These are phyloP conservation scores for Forbesichthys agassizii DNA, from an alignment of 2,113 vertebrate genomes.

Conservation along the genomic window DNA sequence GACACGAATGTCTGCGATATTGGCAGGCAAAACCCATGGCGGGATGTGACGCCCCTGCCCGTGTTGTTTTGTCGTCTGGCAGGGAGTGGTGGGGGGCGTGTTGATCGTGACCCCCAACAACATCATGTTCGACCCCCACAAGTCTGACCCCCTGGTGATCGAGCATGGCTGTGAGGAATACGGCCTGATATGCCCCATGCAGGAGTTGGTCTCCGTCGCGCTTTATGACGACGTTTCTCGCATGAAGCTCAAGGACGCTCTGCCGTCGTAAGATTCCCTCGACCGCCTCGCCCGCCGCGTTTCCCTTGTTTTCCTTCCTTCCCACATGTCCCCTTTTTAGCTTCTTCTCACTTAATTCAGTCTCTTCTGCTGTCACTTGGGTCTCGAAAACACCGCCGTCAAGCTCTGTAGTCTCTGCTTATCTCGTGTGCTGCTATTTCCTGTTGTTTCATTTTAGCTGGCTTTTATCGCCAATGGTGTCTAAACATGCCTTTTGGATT, in stretches of 20 bases:
- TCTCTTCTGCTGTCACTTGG: not conserved
- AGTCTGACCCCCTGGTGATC: slow-evolving; percentile 96
- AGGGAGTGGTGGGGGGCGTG: slow-evolving; percentile 97
- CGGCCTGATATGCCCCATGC: slow-evolving; percentile 96
- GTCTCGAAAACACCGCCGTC: too few species aligned
- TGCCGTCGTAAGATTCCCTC: slow-evolving; percentile 89
- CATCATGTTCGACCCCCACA: slow-evolving; percentile 99
- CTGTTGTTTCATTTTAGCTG: not conserved
- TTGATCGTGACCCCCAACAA: slow-evolving; percentile 99
- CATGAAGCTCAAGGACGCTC: slow-evolving; percentile 96
- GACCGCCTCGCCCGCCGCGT: fast-evolving
- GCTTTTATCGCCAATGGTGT: not conserved
- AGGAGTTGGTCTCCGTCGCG: slow-evolving; percentile 93
- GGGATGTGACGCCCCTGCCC: not conserved
- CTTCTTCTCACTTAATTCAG: not conserved
- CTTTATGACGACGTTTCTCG: slow-evolving; percentile 96
- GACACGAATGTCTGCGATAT: not conserved
- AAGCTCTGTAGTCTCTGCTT: not conserved
- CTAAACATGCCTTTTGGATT: not conserved
- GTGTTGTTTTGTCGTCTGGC: slow-evolving; percentile 1
- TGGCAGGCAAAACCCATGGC: not conserved
- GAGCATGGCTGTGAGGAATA: slow-evolving; percentile 98
- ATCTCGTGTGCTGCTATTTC: not conserved
- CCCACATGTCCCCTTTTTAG: not conserved
- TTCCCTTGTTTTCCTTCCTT: not conserved